These are phyloP conservation scores for Lochmaea capreae DNA, from an alignment of 2,888 invertebrate genomes.

Conservation along the genomic window DNA sequence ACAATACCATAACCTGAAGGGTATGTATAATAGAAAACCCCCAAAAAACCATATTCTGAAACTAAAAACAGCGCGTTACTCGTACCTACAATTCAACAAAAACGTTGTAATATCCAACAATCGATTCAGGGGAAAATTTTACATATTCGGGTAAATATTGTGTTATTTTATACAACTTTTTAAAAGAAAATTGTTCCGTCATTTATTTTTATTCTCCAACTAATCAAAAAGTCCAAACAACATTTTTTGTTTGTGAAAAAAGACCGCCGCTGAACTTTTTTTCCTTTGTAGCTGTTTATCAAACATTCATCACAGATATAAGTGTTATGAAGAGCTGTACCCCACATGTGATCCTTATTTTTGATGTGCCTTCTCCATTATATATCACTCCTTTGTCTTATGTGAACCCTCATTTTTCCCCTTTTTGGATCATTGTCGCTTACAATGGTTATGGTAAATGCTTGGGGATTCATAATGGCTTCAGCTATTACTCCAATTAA, in stretches of 20 bases:
- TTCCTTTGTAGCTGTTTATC: slow-evolving; percentile 44
- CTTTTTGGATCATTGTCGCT: slow-evolving; percentile 32
- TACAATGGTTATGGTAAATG: slow-evolving; percentile 34
- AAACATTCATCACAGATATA: slow-evolving; percentile 45
- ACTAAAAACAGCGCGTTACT: no score
- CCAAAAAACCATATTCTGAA: no score
- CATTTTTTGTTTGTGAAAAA: neutral
- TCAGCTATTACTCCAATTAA: slow-evolving; percentile 29
- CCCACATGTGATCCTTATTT: slow-evolving; percentile 44
- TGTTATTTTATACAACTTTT: no score
- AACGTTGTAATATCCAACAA: no score
- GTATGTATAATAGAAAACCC: no score
- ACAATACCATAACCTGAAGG: no score
- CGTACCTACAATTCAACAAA: no score
- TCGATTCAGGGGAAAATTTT: no score
- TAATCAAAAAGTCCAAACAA: no score
- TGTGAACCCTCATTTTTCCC: slow-evolving; percentile 31
- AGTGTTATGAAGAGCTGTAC: slow-evolving; percentile 41
- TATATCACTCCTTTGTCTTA: slow-evolving; percentile 42
- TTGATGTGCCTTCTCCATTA: slow-evolving; percentile 44
- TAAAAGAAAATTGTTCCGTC: no score
- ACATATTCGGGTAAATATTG: no score
- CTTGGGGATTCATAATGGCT: slow-evolving; percentile 23
- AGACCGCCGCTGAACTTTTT: slow-evolving; percentile 28
- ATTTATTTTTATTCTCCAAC: no score